Evolutionary conservation across 2,797 vertebrate species (phyloP).

Genomic region (Pseudochirops corinnae): DNA sequence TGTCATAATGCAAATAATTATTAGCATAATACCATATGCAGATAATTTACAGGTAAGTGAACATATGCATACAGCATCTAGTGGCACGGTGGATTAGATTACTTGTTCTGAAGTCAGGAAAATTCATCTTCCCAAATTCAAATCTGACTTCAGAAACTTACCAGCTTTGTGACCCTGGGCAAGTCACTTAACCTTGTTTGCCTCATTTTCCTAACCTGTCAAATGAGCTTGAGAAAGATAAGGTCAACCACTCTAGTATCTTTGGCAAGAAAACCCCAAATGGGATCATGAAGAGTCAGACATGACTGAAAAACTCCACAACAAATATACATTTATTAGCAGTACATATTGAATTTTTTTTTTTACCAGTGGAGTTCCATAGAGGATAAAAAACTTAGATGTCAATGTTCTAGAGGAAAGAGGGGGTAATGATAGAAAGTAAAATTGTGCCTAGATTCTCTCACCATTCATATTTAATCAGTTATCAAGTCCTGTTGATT

Average conservation of each 20-base stretch:
- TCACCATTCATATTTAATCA: slow-evolving; percentile 1
- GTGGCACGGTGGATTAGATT: no score
- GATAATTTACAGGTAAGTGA: background rate
- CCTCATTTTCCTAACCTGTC: background rate
- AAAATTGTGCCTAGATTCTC: background rate
- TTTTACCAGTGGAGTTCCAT: background rate
- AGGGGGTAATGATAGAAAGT: background rate
- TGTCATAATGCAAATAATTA: background rate
- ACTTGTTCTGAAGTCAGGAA: background rate
- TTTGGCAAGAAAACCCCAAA: background rate
- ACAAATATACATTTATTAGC: background rate
- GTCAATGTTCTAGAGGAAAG: background rate
- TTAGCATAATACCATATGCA: background rate
- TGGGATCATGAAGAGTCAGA: background rate
- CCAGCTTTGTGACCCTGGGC: background rate
- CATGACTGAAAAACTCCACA: background rate
- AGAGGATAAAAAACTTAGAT: background rate
- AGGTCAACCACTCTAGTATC: background rate
- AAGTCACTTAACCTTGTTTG: background rate
- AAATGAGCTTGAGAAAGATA: background rate
- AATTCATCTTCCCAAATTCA: background rate
- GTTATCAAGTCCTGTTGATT: background rate
- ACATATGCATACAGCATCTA: background rate
- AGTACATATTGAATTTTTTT: background rate
- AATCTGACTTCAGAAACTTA: background rate